phyloP scores from a whole-genome alignment of 2,888 invertebrate species.

The Amphiduros pacificus region DNA sequence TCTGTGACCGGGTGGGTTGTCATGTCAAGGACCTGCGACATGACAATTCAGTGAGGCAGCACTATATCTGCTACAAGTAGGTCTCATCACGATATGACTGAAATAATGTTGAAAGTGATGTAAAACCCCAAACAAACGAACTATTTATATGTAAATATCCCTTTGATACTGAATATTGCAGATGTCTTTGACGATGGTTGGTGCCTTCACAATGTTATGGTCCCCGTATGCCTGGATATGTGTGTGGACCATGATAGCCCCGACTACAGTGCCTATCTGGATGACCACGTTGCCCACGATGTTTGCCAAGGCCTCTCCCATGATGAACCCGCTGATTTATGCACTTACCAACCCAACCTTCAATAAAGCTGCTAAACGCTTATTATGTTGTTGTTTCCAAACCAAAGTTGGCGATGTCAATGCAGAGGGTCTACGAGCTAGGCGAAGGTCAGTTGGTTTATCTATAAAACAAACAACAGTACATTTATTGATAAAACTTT shows the following conservation, averaged over 20 bases:
- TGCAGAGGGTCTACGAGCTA: background rate
- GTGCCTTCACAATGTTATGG: slow-evolving; percentile 10
- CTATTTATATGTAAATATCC: too few relatives aligned
- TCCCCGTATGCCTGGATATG: slow-evolving; percentile 15
- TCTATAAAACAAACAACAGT: background rate
- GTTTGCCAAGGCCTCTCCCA: slow-evolving; percentile 14
- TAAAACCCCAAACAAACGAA: too few relatives aligned
- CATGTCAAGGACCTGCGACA: too few relatives aligned
- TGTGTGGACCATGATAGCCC: slow-evolving; percentile 9
- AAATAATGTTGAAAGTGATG: too few relatives aligned
- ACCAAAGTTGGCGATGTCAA: background rate
- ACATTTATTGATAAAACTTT: background rate
- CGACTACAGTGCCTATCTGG: slow-evolving; percentile 11
- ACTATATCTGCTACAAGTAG: too few relatives aligned
- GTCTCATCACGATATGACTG: too few relatives aligned
- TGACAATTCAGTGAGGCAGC: too few relatives aligned
- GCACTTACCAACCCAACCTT: slow-evolving; percentile 5
- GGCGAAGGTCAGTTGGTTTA: background rate
- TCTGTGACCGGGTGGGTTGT: too few relatives aligned
- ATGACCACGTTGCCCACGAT: slow-evolving; percentile 14
- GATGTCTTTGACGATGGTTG: slow-evolving; percentile 16
- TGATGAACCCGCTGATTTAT: slow-evolving; percentile 18
- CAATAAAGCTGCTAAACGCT: background rate
- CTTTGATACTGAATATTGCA: slow-evolving; percentile 2
- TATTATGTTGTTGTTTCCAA: background rate